Conservation (phyloP, 2,113 vertebrate species). For the Porphyrio hochstetteri region DNA sequence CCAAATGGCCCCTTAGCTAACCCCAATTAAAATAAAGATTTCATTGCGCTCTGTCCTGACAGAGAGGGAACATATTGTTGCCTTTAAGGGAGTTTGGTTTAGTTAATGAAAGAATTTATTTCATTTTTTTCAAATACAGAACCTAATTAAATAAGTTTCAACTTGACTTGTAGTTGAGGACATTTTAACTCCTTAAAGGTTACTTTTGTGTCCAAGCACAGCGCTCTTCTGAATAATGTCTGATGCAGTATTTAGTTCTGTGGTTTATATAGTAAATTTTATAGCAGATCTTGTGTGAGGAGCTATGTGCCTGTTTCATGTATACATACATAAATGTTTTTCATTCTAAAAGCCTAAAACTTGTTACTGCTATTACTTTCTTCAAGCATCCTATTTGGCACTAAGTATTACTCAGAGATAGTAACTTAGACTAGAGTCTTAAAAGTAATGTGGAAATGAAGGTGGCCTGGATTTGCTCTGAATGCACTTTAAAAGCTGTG, state of each 20-base stretch:
- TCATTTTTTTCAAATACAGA: slow-evolving; percentile 69
- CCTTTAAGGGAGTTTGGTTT: slow-evolving; percentile 84
- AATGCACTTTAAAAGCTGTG: background rate
- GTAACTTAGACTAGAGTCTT: background rate
- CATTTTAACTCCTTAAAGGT: slow-evolving; percentile 76
- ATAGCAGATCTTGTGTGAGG: background rate
- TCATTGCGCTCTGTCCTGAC: slow-evolving; percentile 80
- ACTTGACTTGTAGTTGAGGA: slow-evolving; percentile 73
- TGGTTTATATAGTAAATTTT: background rate
- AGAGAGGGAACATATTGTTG: slow-evolving; percentile 84
- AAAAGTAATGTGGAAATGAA: background rate
- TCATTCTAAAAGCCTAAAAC: background rate
- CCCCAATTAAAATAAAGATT: slow-evolving; percentile 86
- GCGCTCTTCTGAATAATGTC: background rate
- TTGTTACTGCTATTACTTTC: background rate
- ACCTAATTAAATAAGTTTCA: slow-evolving; percentile 82
- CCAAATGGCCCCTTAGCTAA: slow-evolving; percentile 81
- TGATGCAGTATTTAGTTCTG: background rate
- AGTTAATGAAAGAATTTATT: slow-evolving; percentile 83
- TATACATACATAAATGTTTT: background rate
- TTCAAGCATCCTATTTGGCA: background rate
- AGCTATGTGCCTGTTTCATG: background rate
- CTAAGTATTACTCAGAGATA: background rate
- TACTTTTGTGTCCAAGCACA: slow-evolving; percentile 19
- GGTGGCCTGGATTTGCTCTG: background rate